phyloP scores from a whole-genome alignment of 2,113 vertebrate genomes.

The Enhydra lutris region DNA sequence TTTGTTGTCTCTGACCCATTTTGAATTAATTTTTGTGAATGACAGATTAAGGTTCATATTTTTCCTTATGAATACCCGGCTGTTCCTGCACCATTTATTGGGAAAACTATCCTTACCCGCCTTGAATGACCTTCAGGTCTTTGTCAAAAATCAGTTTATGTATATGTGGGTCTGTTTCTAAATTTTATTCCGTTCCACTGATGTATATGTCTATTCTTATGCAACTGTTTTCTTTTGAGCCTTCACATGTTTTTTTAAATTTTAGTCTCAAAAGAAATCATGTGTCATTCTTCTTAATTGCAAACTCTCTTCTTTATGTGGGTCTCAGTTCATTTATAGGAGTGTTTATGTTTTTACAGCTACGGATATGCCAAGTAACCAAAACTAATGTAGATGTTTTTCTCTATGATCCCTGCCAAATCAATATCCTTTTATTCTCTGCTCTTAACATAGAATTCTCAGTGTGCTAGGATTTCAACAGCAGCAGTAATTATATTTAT shows the following conservation, averaged over 20 bases:
- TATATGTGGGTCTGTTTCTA: not conserved
- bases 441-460: not conserved
- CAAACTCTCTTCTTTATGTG: not conserved
- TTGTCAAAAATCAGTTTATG: not conserved
- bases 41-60: not conserved
- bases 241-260: not conserved
- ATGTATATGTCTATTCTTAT: not conserved
- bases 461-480: not conserved
- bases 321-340: not conserved
- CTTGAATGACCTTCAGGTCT: not conserved
- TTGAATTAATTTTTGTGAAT: not conserved
- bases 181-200: not conserved
- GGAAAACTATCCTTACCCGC: not conserved
- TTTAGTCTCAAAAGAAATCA: not conserved
- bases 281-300: not conserved
- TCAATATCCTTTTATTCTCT: not conserved
- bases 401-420: not conserved
- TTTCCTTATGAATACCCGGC: not conserved
- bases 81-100: not conserved
- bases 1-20: not conserved
- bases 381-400: not conserved
- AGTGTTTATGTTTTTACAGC: not conserved
- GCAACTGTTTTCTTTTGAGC: not conserved
- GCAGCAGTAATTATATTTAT: not conserved
- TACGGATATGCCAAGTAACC: not conserved